A percentile compares a stretch with the other conserved stretches of the same genome.
Conservation (phyloP, 2,113 vertebrate genomes). For the Rhegmatorhina hoffmannsi region DNA sequence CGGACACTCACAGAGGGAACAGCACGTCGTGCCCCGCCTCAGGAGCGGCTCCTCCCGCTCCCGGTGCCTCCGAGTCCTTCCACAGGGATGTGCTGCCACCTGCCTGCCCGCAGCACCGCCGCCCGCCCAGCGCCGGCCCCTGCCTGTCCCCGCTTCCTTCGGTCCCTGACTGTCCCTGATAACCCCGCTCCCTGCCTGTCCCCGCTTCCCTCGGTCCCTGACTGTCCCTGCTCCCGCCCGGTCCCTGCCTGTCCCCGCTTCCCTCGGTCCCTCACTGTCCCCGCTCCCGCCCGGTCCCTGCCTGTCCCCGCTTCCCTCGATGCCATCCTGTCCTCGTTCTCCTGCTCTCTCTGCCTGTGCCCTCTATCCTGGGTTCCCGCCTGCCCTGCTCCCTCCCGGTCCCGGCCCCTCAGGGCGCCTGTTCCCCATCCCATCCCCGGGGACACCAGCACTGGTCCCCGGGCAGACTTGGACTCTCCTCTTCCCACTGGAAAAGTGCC, state of each 20-base stretch:
- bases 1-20: background rate
- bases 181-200: background rate
- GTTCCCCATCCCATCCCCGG: no score
- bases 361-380: background rate
- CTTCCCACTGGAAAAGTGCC: background rate
- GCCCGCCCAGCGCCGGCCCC: background rate
- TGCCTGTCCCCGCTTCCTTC: background rate
- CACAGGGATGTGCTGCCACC: constrained; percentile 49
- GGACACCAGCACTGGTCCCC: background rate
- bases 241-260: background rate
- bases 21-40: background rate
- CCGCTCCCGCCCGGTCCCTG: background rate
- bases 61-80: background rate
- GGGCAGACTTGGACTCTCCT: background rate
- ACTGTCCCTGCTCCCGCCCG: background rate
- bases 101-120: background rate
- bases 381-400: background rate
- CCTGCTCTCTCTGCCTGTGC: background rate
- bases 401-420: background rate
- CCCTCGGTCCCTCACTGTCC: background rate
- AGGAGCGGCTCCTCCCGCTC: background rate
- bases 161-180: background rate
- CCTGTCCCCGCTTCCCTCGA: background rate
- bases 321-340: background rate
- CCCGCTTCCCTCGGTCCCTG: background rate